Percentiles rank a stretch among this genome's conserved stretches.
Evolutionary conservation across 2,888 invertebrate species (phyloP).

Genomic region (Patella ulyssiponensis): DNA sequence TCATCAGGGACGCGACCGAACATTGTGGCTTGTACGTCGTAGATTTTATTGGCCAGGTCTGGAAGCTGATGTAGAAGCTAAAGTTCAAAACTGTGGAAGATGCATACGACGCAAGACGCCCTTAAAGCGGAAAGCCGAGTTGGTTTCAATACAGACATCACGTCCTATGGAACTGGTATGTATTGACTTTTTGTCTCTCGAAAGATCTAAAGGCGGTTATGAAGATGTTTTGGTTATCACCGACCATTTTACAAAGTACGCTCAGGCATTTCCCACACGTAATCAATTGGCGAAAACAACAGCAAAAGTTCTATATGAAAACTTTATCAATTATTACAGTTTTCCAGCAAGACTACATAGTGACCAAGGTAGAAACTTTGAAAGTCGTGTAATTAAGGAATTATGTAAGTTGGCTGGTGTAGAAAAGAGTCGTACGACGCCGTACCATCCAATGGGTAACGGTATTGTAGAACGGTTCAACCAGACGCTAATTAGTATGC

Average conservation of each 20-base stretch:
- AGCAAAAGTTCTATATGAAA: neutral
- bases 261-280: constrained; percentile 29
- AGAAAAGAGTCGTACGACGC: neutral
- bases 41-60: too few relatives aligned
- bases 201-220: constrained; percentile 22
- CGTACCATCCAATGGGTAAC: neutral
- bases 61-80: too few relatives aligned
- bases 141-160: too few relatives aligned
- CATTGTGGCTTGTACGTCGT: too few relatives aligned
- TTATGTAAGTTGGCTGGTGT: constrained; percentile 21
- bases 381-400: constrained; percentile 3
- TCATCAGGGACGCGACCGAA: too few relatives aligned
- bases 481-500: neutral
- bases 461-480: neutral
- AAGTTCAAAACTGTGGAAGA: too few relatives aligned
- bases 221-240: constrained; percentile 23
- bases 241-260: constrained; percentile 24
- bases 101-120: too few relatives aligned
- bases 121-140: too few relatives aligned
- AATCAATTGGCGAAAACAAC: constrained; percentile 26
- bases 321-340: neutral
- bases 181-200: neutral
- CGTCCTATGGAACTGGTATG: too few relatives aligned
- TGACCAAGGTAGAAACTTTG: neutral
- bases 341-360: neutral